Percentiles rank a stretch among this genome's conserved stretches.
Evolutionary conservation across 2,888 invertebrate genomes (phyloP).

Genomic region (Plagodis dolabraria): DNA sequence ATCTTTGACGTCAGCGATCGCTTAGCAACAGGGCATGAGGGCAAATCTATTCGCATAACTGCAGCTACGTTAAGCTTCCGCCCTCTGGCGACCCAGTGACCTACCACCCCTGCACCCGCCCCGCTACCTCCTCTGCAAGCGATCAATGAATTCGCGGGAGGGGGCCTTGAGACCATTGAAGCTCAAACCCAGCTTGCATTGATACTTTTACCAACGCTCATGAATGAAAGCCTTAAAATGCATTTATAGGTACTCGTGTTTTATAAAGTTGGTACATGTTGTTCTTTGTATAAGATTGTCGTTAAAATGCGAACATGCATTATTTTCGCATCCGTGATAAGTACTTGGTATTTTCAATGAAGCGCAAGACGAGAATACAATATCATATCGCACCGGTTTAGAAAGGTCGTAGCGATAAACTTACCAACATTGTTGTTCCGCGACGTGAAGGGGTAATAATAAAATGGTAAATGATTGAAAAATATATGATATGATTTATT

Average conservation of each 20-base stretch:
- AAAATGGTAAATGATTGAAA: too few species aligned
- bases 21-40: slow-evolving; percentile 46
- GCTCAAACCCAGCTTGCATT: slow-evolving; percentile 52
- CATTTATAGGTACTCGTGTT: too few species aligned
- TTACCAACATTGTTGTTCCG: slow-evolving; percentile 25
- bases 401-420: slow-evolving; percentile 38
- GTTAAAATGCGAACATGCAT: slow-evolving; percentile 19
- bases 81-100: slow-evolving; percentile 71
- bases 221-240: slow-evolving; percentile 52
- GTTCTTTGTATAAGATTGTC: too few species aligned
- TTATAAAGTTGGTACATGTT: too few species aligned
- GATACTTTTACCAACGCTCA: slow-evolving; percentile 50
- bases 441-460: slow-evolving; percentile 9
- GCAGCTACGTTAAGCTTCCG: slow-evolving; percentile 31
- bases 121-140: slow-evolving; percentile 46
- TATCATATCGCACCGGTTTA: slow-evolving; percentile 35
- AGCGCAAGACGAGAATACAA: slow-evolving; percentile 36
- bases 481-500: too few species aligned
- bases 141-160: slow-evolving; percentile 70
- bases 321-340: slow-evolving; percentile 30
- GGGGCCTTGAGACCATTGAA: slow-evolving; percentile 52
- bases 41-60: slow-evolving; percentile 11
- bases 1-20: slow-evolving; percentile 45
- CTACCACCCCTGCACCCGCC: slow-evolving; percentile 44
- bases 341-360: slow-evolving; percentile 32